These are phyloP conservation scores for Patiria miniata DNA, from an alignment of 35 echinoderm and acorn worm genomes.

Conservation along the genomic window DNA sequence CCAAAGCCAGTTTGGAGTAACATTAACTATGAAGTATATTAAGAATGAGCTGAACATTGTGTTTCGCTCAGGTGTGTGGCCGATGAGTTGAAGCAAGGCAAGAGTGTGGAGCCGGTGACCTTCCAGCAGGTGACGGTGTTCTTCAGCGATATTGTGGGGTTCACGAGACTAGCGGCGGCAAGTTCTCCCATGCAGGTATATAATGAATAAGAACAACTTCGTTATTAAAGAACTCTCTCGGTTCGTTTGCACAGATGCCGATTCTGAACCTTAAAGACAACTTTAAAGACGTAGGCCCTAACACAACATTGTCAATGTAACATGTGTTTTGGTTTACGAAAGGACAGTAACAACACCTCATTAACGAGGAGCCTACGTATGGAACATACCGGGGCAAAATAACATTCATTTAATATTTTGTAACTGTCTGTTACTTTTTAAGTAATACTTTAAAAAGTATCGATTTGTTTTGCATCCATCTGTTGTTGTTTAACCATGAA, in stretches of 20 bases:
- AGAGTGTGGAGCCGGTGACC: constrained; percentile 28
- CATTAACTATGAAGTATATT: not conserved
- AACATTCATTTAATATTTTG: no score
- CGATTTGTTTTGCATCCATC: no score
- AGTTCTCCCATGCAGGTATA: constrained; percentile 50
- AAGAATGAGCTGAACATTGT: not conserved
- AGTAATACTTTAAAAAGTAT: no score
- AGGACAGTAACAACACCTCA: no score
- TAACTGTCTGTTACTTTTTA: no score
- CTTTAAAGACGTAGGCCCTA: not conserved
- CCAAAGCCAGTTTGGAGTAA: not conserved
- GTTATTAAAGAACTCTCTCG: no score
- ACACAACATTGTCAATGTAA: not conserved
- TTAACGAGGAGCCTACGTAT: no score
- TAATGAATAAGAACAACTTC: not conserved
- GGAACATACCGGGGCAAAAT: no score
- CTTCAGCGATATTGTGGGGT: constrained; percentile 59
- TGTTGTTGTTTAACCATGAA: no score
- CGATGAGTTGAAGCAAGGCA: constrained; percentile 50
- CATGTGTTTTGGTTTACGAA: no score
- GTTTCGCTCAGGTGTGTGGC: constrained; percentile 29
- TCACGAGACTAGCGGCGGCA: constrained; percentile 30
- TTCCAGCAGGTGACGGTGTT: constrained; percentile 41
- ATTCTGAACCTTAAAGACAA: not conserved
- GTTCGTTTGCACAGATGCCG: no score